Evolutionary conservation across 1,140 invertebrate species (phyloP), one percentile per base, ranked within the genome.

Genomic region (Leptinotarsa lineolata): DNA sequence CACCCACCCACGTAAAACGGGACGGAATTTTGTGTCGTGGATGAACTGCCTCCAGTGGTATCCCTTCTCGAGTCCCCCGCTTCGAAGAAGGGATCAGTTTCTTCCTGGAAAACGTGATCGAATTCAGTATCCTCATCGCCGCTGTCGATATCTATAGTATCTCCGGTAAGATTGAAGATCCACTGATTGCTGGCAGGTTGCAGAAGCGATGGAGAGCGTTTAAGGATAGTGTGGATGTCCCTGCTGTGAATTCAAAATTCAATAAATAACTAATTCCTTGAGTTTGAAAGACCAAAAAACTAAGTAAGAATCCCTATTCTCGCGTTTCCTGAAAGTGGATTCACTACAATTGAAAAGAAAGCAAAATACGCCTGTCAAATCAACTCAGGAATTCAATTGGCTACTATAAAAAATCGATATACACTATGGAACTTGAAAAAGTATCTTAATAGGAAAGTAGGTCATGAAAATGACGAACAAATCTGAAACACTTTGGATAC

Each of bases 141-240:
- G n/a, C 63, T 70, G 4, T 61, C 66, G 39, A 76, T 76, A 24
- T 73, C 73, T 18, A 80, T 74, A 0, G 84, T 84, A 66, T 88
- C 87, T 6, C 86, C 86, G 5, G 85, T 87, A 20, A 88, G 76
- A 83, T 88, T 87, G 73, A 86, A 84, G 16, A 80, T 54, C 77
- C 77, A 80, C 61, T 74, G 69, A 22, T 12, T 5, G 4, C 5
- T 4, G 4, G 15, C n/a, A 18, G 48, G 48, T 16, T 15, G 15
- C 15, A 18, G n/a, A 4, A 16, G 0, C 16, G n/a, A 8, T 16
- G 6, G 48, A 0, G 48, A 54, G 48, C 48, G 48, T 54, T 54
- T 54, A 1, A 4, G 1, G 48, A 54, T 54, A 18, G 4, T 54
- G 13, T 54, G 48, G 3, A 0, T n/a, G 1, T 54, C 13, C 48